Evolutionary conservation across 2,113 vertebrate genomes (phyloP).

Genomic region (Arothron firmamentum): DNA sequence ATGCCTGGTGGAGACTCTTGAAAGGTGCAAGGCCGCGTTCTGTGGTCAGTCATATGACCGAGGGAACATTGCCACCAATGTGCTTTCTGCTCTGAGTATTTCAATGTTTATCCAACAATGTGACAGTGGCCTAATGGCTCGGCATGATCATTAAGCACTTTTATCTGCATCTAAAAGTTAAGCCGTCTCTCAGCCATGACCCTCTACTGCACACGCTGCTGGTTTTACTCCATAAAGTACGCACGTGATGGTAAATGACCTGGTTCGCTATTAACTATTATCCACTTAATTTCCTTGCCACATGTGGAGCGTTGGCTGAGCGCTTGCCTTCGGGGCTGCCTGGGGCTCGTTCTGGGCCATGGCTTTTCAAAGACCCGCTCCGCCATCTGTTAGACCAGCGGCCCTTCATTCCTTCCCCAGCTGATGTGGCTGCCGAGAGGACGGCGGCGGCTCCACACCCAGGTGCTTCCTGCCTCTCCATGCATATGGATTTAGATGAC

Average conservation of each 20-base stretch:
- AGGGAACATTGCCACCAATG: constrained; percentile 44
- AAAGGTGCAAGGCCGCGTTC: constrained; percentile 32
- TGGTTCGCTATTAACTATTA: constrained; percentile 80
- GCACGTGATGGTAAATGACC: constrained; percentile 78
- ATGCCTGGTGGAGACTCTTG: constrained; percentile 47
- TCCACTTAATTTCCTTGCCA: constrained; percentile 73
- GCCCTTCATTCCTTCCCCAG: constrained; percentile 35
- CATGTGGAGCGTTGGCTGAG: constrained; percentile 64
- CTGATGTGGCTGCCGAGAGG: constrained; percentile 46
- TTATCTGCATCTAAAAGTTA: constrained; percentile 72
- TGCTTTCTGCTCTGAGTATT: constrained; percentile 48
- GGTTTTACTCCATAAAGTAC: constrained; percentile 75
- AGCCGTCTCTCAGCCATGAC: constrained; percentile 42
- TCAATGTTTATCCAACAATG: constrained; percentile 71
- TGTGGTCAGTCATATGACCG: constrained; percentile 52
- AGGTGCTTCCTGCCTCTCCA: constrained; percentile 54
- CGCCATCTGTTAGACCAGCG: constrained; percentile 69
- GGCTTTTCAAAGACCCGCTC: constrained; percentile 67
- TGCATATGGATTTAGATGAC: constrained; percentile 60
- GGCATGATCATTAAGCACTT: constrained; percentile 51
- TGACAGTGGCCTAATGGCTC: constrained; percentile 54
- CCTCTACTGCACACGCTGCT: constrained; percentile 49
- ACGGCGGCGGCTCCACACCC: constrained; percentile 38
- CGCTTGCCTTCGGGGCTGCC: constrained; percentile 68
- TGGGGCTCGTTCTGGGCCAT: constrained; percentile 70